Evolutionary conservation across 2,888 invertebrate species (phyloP).

Genomic region (Diplazon laetatorius): DNA sequence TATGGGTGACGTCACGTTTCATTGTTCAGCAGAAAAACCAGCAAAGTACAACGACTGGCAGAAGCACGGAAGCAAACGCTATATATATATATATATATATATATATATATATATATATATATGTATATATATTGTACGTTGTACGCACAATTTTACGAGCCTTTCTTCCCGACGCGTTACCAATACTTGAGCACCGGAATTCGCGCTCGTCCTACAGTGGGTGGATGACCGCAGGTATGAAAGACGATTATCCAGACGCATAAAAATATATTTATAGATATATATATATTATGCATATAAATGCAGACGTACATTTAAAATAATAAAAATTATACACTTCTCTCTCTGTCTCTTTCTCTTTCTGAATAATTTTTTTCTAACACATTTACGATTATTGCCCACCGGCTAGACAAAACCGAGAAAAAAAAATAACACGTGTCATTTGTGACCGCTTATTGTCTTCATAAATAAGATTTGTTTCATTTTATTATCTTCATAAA

Average conservation of each 20-base stretch:
- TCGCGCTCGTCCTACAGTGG: conserved; percentile 13
- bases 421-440: too few relatives aligned
- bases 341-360: not conserved
- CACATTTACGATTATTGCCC: conserved; percentile 24
- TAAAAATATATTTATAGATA: not conserved
- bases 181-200: conserved; percentile 28
- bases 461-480: too few relatives aligned
- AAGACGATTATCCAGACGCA: too few relatives aligned
- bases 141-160: conserved; percentile 69
- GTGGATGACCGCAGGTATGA: conserved; percentile 20
- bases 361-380: conserved; percentile 18
- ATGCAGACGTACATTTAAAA: not conserved
- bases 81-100: not conserved
- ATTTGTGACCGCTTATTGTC: too few relatives aligned
- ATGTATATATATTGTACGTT: too few relatives aligned
- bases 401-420: too few relatives aligned
- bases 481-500: too few relatives aligned
- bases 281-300: not conserved
- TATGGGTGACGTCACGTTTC: conserved; percentile 67
- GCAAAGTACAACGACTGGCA: conserved; percentile 51
- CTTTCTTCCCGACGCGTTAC: conserved; percentile 65
- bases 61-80: conserved; percentile 1
- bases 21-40: conserved; percentile 66
- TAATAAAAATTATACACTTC: conserved; percentile 5
- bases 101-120: too few relatives aligned